phyloP scores from a whole-genome alignment of 2,888 invertebrate species.

The Dermolepida albohirtum region DNA sequence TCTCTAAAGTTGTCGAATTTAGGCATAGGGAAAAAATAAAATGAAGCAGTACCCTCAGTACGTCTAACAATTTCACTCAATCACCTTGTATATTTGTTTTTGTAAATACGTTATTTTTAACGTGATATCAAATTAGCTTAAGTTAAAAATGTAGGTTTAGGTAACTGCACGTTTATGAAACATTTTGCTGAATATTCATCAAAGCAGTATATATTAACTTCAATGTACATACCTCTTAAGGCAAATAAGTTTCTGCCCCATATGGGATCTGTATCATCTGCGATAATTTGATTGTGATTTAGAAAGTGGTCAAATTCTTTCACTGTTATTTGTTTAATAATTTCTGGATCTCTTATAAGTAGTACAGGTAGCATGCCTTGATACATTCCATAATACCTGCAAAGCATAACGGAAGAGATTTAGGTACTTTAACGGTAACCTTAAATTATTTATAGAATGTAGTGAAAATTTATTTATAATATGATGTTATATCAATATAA shows the following conservation, averaged over 20 bases:
- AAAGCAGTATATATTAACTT: neutral
- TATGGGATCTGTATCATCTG: constrained; percentile 64
- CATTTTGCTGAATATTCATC: neutral
- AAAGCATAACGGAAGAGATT: constrained; percentile 8
- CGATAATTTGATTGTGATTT: constrained; percentile 58
- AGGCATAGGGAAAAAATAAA: too few species aligned
- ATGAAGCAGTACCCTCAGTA: too few species aligned
- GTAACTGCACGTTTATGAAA: neutral
- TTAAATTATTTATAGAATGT: too few species aligned
- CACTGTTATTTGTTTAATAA: constrained; percentile 69
- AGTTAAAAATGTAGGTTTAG: too few species aligned
- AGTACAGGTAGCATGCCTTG: constrained; percentile 61
- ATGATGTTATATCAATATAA: too few species aligned
- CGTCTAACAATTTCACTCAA: too few species aligned
- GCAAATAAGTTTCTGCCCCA: constrained; percentile 63
- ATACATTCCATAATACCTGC: constrained; percentile 41
- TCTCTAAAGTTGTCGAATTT: too few species aligned
- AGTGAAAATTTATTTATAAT: too few species aligned
- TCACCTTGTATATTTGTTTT: too few species aligned
- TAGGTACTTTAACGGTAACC: too few species aligned
- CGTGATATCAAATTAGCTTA: too few species aligned
- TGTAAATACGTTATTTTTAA: too few species aligned
- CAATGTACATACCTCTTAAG: constrained; percentile 39
- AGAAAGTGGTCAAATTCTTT: constrained; percentile 72
- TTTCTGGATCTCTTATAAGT: constrained; percentile 68